Evolutionary conservation across 2,113 vertebrate genomes (phyloP).

Genomic region (Loxodonta africana): DNA sequence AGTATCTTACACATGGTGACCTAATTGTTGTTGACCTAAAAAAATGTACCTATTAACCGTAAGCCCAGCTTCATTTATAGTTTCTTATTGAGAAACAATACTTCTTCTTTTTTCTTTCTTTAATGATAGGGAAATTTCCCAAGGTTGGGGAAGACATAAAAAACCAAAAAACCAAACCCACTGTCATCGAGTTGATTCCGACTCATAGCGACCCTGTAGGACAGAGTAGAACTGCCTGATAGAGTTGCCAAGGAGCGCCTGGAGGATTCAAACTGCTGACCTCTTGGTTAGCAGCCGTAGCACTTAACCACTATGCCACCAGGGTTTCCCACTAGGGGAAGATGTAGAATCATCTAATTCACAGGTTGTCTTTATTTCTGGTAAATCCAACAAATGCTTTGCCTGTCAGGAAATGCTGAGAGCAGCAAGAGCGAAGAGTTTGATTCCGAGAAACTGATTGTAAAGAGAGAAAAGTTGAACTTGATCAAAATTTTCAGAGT

Average conservation of each 20-base stretch:
- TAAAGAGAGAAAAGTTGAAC: neutral
- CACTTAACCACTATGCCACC: too few relatives aligned
- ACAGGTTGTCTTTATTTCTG: conserved; percentile 60
- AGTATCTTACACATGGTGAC: neutral
- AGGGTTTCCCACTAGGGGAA: too few relatives aligned
- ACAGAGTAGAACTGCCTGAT: too few relatives aligned
- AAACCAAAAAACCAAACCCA: too few relatives aligned
- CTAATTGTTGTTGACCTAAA: neutral
- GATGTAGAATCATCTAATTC: neutral
- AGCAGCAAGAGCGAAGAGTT: neutral
- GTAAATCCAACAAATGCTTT: neutral
- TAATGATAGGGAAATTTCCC: conserved; percentile 7
- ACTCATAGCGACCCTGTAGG: too few relatives aligned
- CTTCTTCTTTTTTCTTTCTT: neutral
- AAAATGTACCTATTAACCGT: neutral
- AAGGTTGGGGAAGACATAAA: neutral
- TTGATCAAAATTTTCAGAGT: neutral
- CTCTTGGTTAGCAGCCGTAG: too few relatives aligned
- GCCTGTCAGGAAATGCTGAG: neutral
- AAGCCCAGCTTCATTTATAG: neutral
- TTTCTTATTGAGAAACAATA: neutral
- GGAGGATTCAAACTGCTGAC: too few relatives aligned
- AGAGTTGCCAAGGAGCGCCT: too few relatives aligned
- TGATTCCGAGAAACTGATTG: neutral
- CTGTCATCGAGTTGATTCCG: too few relatives aligned